Percentiles rank a stretch among this genome's conserved stretches.
Conservation (phyloP, 2,797 vertebrate genomes). For the Leptatherina wallacei region DNA sequence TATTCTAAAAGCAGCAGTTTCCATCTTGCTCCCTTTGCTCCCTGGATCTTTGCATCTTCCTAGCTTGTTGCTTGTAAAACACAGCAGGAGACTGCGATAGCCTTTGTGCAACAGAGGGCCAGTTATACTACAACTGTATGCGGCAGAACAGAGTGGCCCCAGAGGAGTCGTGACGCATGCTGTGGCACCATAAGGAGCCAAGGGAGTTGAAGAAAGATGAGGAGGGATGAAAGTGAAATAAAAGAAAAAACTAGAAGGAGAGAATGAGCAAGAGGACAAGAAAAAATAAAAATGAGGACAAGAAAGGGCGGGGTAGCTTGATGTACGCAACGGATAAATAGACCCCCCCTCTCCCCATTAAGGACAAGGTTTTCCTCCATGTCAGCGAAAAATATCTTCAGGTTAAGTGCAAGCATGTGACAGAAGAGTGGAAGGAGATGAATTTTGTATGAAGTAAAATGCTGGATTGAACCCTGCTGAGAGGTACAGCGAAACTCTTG, state of each 20-base stretch:
- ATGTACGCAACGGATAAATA: conserved; percentile 52
- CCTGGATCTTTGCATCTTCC: conserved; percentile 43
- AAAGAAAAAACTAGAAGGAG: conserved; percentile 14
- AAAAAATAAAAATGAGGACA: conserved; percentile 47
- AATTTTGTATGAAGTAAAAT: conserved; percentile 72
- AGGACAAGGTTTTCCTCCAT: conserved; percentile 36
- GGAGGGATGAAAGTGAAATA: conserved; percentile 1
- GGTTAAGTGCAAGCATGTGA: conserved; percentile 58
- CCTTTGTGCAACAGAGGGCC: conserved; percentile 60
- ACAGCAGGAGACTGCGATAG: conserved; percentile 60
- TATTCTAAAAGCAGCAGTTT: conserved; percentile 62
- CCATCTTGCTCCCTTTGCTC: conserved; percentile 38
- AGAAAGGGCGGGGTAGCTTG: conserved; percentile 48
- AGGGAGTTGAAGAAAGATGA: conserved; percentile 54
- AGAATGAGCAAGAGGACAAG: conserved; percentile 20
- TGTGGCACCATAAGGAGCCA: conserved; percentile 56
- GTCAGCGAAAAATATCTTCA: conserved; percentile 75
- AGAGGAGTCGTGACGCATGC: conserved; percentile 56
- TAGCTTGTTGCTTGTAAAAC: conserved; percentile 63
- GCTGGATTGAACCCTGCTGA: conserved; percentile 41
- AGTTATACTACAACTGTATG: conserved; percentile 46
- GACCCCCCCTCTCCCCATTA: conserved; percentile 41
- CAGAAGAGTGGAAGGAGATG: conserved; percentile 53
- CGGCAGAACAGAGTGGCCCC: conserved; percentile 60
- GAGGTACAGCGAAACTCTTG: conserved; percentile 35